These are phyloP conservation scores for Dendroctonus ponderosae DNA, from an alignment of 1,140 invertebrate species.

Conservation along the genomic window DNA sequence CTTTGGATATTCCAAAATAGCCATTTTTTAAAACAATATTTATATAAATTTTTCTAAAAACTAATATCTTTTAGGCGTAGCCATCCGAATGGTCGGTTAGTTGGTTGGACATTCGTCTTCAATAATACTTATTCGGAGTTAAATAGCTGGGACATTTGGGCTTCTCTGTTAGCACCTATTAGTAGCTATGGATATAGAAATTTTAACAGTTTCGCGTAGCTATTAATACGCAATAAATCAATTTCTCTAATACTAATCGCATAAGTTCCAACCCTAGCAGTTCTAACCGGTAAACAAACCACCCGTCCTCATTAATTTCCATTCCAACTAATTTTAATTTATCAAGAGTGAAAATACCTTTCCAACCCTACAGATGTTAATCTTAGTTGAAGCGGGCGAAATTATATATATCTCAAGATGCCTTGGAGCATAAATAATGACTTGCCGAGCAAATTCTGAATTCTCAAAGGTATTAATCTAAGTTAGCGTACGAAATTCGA, in stretches of 20 bases:
- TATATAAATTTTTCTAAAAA: too few relatives aligned
- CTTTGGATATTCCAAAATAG: too few relatives aligned
- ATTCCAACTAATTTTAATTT: slow-evolving; percentile 30
- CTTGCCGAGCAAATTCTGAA: slow-evolving; percentile 33
- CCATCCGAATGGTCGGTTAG: too few relatives aligned
- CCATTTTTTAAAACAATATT: too few relatives aligned
- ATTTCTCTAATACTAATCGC: slow-evolving; percentile 7
- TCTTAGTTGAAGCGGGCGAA: slow-evolving; percentile 30
- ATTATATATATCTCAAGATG: slow-evolving; percentile 39
- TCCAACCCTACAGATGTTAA: slow-evolving; percentile 31
- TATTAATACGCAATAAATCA: not conserved
- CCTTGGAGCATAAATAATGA: slow-evolving; percentile 39
- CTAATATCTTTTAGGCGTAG: too few relatives aligned
- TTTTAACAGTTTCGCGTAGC: too few relatives aligned
- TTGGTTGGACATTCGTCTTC: too few relatives aligned
- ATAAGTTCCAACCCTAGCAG: not conserved
- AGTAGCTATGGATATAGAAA: too few relatives aligned
- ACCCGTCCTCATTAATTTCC: slow-evolving; percentile 25
- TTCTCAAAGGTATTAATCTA: slow-evolving; percentile 42
- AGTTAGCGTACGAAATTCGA: slow-evolving; percentile 40
- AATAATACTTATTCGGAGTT: too few relatives aligned
- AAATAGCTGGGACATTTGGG: too few relatives aligned
- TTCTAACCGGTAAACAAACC: not conserved
- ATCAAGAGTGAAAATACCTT: slow-evolving; percentile 25
- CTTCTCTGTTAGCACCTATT: too few relatives aligned